A percentile compares a stretch with the other conserved stretches of the same genome.
Evolutionary conservation across 2,797 vertebrate genomes (phyloP).

Genomic region (Sternotherus odoratus): DNA sequence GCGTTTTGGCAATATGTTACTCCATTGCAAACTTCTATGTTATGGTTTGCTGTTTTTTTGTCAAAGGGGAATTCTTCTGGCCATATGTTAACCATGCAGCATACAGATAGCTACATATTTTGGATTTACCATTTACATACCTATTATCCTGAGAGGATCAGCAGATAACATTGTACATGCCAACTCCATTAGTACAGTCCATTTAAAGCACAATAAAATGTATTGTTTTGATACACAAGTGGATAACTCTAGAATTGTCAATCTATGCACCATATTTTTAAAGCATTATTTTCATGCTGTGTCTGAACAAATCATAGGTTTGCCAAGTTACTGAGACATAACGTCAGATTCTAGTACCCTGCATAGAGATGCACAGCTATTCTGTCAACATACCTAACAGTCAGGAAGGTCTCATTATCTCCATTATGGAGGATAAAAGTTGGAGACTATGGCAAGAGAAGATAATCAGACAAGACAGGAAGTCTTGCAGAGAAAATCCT

Average conservation of each 20-base stretch:
- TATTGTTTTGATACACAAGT: background rate
- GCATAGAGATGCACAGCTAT: background rate
- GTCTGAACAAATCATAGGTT: background rate
- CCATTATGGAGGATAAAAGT: background rate
- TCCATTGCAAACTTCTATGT: background rate
- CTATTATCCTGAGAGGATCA: background rate
- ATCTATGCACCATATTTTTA: background rate
- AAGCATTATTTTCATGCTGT: background rate
- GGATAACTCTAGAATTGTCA: background rate
- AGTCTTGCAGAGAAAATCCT: background rate
- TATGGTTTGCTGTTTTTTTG: background rate
- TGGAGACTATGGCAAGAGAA: background rate
- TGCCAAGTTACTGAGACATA: background rate
- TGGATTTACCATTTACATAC: background rate
- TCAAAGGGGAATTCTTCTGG: background rate
- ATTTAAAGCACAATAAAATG: background rate
- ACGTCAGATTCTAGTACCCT: background rate
- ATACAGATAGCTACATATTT: background rate
- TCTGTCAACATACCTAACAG: background rate
- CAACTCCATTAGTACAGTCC: background rate
- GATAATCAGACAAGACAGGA: background rate
- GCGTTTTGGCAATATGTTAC: background rate
- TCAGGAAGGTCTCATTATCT: background rate
- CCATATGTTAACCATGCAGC: too few relatives aligned
- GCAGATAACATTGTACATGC: background rate